phyloP scores from a whole-genome alignment of 1,140 invertebrate genomes.

The Drusus annulatus region DNA sequence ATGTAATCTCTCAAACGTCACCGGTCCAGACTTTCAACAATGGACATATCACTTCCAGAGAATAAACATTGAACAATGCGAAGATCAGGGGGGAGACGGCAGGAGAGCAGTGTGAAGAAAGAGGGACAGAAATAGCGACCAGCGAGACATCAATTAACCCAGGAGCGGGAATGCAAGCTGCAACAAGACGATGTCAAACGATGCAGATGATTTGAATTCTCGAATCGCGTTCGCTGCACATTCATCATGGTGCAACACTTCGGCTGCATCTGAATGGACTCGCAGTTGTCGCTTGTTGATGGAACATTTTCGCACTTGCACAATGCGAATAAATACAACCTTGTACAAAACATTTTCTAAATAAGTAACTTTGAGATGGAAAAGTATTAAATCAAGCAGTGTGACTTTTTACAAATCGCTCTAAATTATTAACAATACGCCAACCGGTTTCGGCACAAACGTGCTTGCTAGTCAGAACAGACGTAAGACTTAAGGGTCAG shows the following conservation, averaged over 20 bases:
- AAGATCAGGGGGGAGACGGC: background rate
- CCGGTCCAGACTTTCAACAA: background rate
- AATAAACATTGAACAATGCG: conserved; percentile 11
- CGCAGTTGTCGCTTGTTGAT: background rate
- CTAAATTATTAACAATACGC: too few relatives aligned
- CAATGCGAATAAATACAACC: too few relatives aligned
- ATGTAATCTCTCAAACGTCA: background rate
- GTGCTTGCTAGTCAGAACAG: too few relatives aligned
- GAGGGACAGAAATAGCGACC: background rate
- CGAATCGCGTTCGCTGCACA: conserved; percentile 24
- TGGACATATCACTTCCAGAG: background rate
- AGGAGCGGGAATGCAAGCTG: conserved; percentile 2
- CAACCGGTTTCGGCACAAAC: too few relatives aligned
- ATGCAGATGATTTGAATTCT: conserved; percentile 52
- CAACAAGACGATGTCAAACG: conserved; percentile 47
- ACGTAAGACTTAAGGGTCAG: too few relatives aligned
- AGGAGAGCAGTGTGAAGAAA: background rate
- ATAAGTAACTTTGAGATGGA: too few relatives aligned
- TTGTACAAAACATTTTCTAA: too few relatives aligned
- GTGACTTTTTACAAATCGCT: too few relatives aligned
- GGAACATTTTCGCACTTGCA: too few relatives aligned
- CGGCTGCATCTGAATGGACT: conserved; percentile 12
- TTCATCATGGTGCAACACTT: conserved; percentile 20
- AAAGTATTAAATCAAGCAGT: too few relatives aligned
- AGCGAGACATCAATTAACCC: conserved; percentile 49